Evolutionary conservation across 2,113 vertebrate genomes (phyloP).

Genomic region (Chaenogobius annularis): DNA sequence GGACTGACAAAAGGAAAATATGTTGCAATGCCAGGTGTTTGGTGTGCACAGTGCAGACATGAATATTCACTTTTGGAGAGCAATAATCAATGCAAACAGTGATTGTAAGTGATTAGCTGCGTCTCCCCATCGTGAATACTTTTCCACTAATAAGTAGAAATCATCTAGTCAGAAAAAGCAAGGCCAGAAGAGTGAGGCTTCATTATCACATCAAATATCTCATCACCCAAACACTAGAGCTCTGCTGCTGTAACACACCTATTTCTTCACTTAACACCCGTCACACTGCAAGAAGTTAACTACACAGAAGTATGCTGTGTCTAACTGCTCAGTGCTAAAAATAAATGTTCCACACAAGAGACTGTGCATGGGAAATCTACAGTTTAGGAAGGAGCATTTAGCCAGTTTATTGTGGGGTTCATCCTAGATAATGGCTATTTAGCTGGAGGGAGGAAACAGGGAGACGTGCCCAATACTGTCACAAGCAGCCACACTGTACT

Average conservation of each 20-base stretch:
- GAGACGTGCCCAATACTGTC: not conserved
- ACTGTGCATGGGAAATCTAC: not conserved
- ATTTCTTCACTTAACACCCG: not conserved
- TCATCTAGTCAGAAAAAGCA: conserved; percentile 30
- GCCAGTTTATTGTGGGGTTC: not conserved
- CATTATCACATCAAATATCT: conserved; percentile 28
- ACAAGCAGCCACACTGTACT: not conserved
- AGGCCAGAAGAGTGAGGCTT: not conserved
- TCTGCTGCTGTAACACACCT: not conserved
- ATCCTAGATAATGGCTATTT: not conserved
- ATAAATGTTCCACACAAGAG: conserved; percentile 6
- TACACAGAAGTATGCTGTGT: conserved; percentile 1
- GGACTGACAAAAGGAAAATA: not conserved
- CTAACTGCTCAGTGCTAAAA: conserved; percentile 12
- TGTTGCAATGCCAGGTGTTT: conserved; percentile 37
- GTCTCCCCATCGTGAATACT: conserved; percentile 14
- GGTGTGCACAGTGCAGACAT: conserved; percentile 23
- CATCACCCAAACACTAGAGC: not conserved
- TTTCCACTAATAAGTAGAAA: conserved; percentile 42
- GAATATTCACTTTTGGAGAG: conserved; percentile 49
- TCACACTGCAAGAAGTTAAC: conserved; percentile 3
- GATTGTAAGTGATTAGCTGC: conserved; percentile 30
- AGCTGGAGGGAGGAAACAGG: not conserved
- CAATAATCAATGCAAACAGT: conserved; percentile 28
- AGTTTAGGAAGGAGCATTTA: not conserved